phyloP scores from a whole-genome alignment of 2,888 invertebrate species.

The Taphrorychus bicolor region DNA sequence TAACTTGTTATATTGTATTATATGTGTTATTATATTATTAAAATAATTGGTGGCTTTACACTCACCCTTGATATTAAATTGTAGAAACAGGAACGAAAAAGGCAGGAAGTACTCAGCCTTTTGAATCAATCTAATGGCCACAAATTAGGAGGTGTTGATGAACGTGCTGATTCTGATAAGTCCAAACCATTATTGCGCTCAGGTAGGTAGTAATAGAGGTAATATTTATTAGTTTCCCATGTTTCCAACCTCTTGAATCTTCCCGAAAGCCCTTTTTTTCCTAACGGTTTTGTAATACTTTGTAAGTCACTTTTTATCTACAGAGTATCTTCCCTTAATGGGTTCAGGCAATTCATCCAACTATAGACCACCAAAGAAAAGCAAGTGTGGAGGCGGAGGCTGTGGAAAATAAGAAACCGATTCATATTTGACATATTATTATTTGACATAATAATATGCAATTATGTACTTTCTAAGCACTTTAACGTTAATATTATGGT shows the following conservation, averaged over 20 bases:
- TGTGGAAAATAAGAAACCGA: constrained; percentile 51
- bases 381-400: constrained; percentile 56
- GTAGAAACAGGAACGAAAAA: constrained; percentile 53
- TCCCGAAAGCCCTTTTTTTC: too few species aligned
- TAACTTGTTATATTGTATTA: not conserved
- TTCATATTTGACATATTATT: not conserved
- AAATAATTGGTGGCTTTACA: not conserved
- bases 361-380: constrained; percentile 55
- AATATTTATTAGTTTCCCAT: too few species aligned
- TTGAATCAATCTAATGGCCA: constrained; percentile 43
- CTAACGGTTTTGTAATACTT: too few species aligned
- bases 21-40: not conserved
- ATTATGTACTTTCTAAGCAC: too few species aligned
- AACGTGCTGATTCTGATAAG: constrained; percentile 13
- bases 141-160: constrained; percentile 47
- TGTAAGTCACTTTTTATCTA: constrained; percentile 40
- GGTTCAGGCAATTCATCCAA: constrained; percentile 52
- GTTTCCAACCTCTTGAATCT: too few species aligned
- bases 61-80: too few species aligned
- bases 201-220: constrained; percentile 44
- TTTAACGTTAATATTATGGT: too few species aligned
- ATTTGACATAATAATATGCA: too few species aligned
- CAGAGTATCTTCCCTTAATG: constrained; percentile 58
- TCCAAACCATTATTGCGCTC: constrained; percentile 44
- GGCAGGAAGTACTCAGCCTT: constrained; percentile 45